phyloP scores from a whole-genome alignment of 2,888 invertebrate genomes.

The Fragum whitleyi region DNA sequence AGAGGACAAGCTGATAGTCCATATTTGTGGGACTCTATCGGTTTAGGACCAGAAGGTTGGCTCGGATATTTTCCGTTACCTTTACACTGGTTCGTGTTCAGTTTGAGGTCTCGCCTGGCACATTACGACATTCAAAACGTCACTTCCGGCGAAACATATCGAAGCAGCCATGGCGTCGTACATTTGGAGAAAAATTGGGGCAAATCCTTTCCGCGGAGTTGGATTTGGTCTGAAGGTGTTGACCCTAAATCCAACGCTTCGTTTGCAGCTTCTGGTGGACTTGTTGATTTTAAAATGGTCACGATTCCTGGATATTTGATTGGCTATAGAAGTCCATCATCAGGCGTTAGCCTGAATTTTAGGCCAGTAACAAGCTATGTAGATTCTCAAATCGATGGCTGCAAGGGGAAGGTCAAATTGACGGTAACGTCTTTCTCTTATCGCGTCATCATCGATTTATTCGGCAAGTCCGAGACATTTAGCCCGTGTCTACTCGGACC shows the following conservation, averaged over 20 bases:
- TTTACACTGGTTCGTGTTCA: slow-evolving; percentile 79
- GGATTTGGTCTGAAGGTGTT: slow-evolving; percentile 78
- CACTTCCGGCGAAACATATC: slow-evolving; percentile 37
- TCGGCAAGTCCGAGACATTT: slow-evolving; percentile 55
- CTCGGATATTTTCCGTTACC: slow-evolving; percentile 73
- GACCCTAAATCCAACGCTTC: slow-evolving; percentile 49
- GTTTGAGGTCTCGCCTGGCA: slow-evolving; percentile 67
- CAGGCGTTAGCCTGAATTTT: slow-evolving; percentile 66
- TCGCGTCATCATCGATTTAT: slow-evolving; percentile 58
- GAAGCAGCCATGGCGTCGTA: slow-evolving; percentile 59
- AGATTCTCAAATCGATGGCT: slow-evolving; percentile 62
- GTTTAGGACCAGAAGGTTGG: slow-evolving; percentile 76
- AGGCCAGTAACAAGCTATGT: slow-evolving; percentile 71
- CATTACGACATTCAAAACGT: slow-evolving; percentile 63
- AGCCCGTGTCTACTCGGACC: slow-evolving; percentile 77
- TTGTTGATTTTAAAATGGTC: slow-evolving; percentile 64
- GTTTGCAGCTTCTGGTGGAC: slow-evolving; percentile 74
- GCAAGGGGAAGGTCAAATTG: slow-evolving; percentile 65
- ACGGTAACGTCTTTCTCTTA: slow-evolving; percentile 54
- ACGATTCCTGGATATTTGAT: slow-evolving; percentile 71
- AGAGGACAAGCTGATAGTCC: slow-evolving; percentile 55
- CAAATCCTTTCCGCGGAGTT: slow-evolving; percentile 74
- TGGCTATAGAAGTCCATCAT: slow-evolving; percentile 74
- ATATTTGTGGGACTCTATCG: slow-evolving; percentile 69
- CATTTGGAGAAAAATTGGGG: slow-evolving; percentile 81